phyloP scores from a whole-genome alignment of 2,797 vertebrate species.

The Pyrocephalus nanus region DNA sequence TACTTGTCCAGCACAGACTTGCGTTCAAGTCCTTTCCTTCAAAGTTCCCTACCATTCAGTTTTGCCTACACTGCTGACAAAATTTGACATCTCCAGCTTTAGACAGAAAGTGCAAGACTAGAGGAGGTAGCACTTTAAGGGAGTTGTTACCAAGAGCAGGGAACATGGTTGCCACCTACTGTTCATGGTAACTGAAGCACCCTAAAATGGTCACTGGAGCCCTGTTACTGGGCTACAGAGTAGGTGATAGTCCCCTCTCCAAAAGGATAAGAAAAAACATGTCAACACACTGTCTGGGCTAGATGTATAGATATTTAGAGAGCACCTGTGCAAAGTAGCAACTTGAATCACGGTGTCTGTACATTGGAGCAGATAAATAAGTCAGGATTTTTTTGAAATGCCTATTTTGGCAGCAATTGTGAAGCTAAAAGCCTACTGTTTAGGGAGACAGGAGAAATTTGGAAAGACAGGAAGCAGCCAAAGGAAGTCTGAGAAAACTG shows the following conservation, averaged over 20 bases:
- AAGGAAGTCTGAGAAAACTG: not conserved
- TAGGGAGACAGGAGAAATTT: conserved; percentile 30
- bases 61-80: not conserved
- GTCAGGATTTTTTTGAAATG: conserved; percentile 21
- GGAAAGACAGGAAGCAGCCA: conserved; percentile 4
- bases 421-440: conserved; percentile 14
- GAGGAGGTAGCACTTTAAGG: not conserved
- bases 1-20: not conserved
- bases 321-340: not conserved
- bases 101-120: not conserved
- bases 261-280: not conserved
- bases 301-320: not conserved
- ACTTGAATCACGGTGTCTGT: not conserved
- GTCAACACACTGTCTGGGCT: not conserved
- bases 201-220: not conserved
- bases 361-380: conserved; percentile 44
- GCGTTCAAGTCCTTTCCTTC: not conserved
- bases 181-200: not conserved
- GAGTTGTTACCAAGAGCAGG: not conserved
- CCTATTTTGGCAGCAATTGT: conserved; percentile 44
- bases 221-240: not conserved
- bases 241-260: rapidly evolving
- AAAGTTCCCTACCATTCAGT: not conserved
- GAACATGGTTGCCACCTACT: conserved; percentile 48
- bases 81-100: not conserved